These are phyloP conservation scores for Anoplolepis gracilipes DNA, from an alignment of 1,140 invertebrate genomes.

Conservation along the genomic window DNA sequence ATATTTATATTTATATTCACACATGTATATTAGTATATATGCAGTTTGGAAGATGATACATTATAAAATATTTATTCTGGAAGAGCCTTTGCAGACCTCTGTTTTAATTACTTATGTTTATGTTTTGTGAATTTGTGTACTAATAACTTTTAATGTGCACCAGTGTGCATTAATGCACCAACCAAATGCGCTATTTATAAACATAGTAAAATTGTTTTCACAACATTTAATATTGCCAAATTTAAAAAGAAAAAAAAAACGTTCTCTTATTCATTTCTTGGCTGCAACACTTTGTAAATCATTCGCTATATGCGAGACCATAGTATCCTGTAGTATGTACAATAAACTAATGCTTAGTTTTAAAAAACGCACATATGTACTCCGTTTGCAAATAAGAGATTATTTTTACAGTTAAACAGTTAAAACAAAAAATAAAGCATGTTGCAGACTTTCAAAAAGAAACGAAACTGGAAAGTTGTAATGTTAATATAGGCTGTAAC, in stretches of 20 bases:
- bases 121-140: too few relatives aligned
- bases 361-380: too few relatives aligned
- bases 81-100: constrained; percentile 21
- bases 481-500: neutral
- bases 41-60: constrained; percentile 63
- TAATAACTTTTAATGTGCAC: too few relatives aligned
- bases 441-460: neutral
- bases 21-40: constrained; percentile 26
- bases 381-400: too few relatives aligned
- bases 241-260: neutral
- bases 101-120: too few relatives aligned
- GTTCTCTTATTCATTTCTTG: neutral
- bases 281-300: too few relatives aligned
- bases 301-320: too few relatives aligned
- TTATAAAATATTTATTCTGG: constrained; percentile 30
- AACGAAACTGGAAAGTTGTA: neutral
- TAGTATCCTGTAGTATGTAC: too few relatives aligned
- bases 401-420: too few relatives aligned
- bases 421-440: neutral
- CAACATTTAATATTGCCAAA: neutral
- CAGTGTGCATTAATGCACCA: too few relatives aligned
- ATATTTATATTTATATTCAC: constrained; percentile 29
- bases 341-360: too few relatives aligned
- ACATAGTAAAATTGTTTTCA: neutral
- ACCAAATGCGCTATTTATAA: too few relatives aligned